phyloP scores from a whole-genome alignment of 2,888 invertebrate genomes.

The Sericinus montela region DNA sequence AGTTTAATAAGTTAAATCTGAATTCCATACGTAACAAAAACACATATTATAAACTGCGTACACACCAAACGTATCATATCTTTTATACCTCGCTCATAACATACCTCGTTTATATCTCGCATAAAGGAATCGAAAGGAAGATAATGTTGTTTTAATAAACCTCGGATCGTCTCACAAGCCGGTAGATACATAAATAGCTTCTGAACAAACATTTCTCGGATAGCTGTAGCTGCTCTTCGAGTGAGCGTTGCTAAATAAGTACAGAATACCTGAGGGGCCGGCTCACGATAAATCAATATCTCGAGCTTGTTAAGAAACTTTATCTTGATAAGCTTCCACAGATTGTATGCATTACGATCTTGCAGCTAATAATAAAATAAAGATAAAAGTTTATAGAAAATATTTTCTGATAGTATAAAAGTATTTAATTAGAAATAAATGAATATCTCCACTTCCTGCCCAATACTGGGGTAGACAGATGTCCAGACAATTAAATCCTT shows the following conservation, averaged over 20 bases:
- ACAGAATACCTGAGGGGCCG: constrained; percentile 47
- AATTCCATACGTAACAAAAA: too few species aligned
- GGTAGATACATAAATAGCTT: constrained; percentile 25
- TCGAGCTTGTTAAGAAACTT: constrained; percentile 61
- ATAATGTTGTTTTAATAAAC: constrained; percentile 20
- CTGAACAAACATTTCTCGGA: constrained; percentile 29
- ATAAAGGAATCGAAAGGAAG: constrained; percentile 5
- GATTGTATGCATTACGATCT: constrained; percentile 47
- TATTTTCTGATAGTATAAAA: too few species aligned
- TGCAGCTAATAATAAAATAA: too few species aligned
- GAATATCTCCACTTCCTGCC: too few species aligned
- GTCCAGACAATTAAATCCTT: too few species aligned
- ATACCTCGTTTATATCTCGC: too few species aligned
- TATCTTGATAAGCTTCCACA: constrained; percentile 46
- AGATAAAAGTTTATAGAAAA: too few species aligned
- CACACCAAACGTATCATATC: too few species aligned
- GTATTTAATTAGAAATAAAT: too few species aligned
- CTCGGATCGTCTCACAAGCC: constrained; percentile 6
- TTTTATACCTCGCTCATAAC: too few species aligned
- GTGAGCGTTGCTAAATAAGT: constrained; percentile 10
- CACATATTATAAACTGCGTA: too few species aligned
- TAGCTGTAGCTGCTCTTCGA: constrained; percentile 18
- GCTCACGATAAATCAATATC: constrained; percentile 62
- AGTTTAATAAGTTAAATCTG: not conserved
- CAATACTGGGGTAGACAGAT: too few species aligned